Evolutionary conservation across 2,888 invertebrate genomes (phyloP).

Genomic region (Lycaena phlaeas): DNA sequence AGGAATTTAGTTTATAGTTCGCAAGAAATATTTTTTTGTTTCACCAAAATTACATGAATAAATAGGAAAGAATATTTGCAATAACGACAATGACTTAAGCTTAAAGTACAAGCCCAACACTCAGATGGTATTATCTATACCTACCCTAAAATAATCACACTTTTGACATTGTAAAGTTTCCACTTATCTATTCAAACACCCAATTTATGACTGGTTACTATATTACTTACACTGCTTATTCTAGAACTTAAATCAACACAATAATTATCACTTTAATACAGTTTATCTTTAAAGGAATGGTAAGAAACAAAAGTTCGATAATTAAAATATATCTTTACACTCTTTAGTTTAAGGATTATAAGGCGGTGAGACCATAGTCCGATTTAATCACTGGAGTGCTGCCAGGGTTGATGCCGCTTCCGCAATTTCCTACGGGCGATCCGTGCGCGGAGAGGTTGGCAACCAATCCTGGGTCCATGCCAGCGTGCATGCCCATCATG

Average conservation of each 20-base stretch:
- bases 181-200: constrained; percentile 64
- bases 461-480: constrained; percentile 64
- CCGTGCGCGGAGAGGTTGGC: constrained; percentile 67
- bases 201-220: constrained; percentile 59
- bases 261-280: constrained; percentile 2
- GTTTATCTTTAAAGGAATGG: constrained; percentile 50
- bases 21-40: too few relatives aligned
- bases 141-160: constrained; percentile 71
- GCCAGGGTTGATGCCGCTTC: constrained; percentile 48
- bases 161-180: constrained; percentile 72
- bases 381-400: constrained; percentile 82
- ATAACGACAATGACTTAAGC: constrained; percentile 59
- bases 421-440: constrained; percentile 68
- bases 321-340: constrained; percentile 65
- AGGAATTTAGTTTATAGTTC: too few relatives aligned
- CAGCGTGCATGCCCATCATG: constrained; percentile 62
- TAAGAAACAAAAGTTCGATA: constrained; percentile 53
- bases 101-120: constrained; percentile 55
- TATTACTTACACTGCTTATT: constrained; percentile 60
- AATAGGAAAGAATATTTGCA: too few relatives aligned
- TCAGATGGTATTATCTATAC: constrained; percentile 36
- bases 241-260: constrained; percentile 40
- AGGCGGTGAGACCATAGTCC: constrained; percentile 89
- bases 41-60: too few relatives aligned
- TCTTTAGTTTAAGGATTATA: constrained; percentile 54